Conservation (phyloP, 2,113 vertebrate species). For the Lasiurus borealis region DNA sequence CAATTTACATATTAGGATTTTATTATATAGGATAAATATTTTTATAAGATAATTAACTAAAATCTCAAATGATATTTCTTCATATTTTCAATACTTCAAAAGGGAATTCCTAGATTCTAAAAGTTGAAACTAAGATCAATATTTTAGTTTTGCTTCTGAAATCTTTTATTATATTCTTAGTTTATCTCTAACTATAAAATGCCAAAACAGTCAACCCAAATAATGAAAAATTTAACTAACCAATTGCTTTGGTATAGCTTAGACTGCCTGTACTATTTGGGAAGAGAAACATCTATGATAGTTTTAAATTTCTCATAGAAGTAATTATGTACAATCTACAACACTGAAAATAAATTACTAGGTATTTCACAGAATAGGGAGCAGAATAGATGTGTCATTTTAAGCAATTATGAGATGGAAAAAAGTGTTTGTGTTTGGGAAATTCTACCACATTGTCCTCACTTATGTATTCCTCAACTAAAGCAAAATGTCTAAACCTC, state of each 20-base stretch:
- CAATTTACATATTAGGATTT: too few relatives aligned
- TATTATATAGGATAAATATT: neutral
- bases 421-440: neutral
- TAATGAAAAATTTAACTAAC: neutral
- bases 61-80: neutral
- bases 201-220: neutral
- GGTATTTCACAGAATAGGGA: neutral
- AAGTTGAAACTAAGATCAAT: neutral
- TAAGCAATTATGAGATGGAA: neutral
- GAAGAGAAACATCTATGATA: neutral
- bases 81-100: neutral
- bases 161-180: neutral
- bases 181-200: neutral
- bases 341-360: neutral
- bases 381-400: neutral
- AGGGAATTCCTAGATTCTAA: neutral
- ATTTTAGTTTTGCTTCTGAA: neutral
- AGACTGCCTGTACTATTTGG: neutral
- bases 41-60: constrained; percentile 19
- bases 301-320: neutral
- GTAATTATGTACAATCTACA: neutral
- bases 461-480: neutral
- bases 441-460: neutral
- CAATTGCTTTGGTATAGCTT: neutral
- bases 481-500: neutral